Percentiles rank a stretch among this genome's conserved stretches.
phyloP scores from a whole-genome alignment of 2,888 invertebrate species.

The Pedicia rivosa region DNA sequence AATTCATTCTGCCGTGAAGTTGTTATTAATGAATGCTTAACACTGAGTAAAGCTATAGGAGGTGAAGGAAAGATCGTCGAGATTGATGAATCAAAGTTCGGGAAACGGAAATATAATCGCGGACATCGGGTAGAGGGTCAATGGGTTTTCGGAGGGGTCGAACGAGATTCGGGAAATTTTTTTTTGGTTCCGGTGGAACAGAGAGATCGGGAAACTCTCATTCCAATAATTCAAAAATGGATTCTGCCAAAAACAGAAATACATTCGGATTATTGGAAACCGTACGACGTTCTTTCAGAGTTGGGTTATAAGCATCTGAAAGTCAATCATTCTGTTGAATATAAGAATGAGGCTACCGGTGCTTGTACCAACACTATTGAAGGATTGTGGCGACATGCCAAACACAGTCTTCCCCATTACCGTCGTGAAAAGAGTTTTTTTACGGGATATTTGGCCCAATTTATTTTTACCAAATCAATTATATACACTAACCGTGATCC shows the following conservation, averaged over 20 bases:
- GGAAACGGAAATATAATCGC: slow-evolving; percentile 10
- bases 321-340: background rate
- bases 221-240: background rate
- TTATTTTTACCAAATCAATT: too few species aligned
- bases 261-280: background rate
- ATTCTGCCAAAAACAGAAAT: background rate
- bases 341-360: background rate
- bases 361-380: background rate
- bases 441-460: too few species aligned
- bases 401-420: too few species aligned
- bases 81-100: slow-evolving; percentile 12
- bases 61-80: slow-evolving; percentile 12
- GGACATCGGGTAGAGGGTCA: slow-evolving; percentile 11
- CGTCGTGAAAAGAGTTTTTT: too few species aligned
- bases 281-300: background rate
- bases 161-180: background rate
- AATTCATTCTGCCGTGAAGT: too few species aligned
- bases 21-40: too few species aligned
- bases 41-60: too few species aligned
- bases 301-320: background rate
- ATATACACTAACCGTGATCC: too few species aligned
- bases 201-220: background rate
- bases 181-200: background rate
- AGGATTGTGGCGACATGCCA: background rate
- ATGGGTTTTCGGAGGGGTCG: slow-evolving; percentile 5